Evolutionary conservation across 2,888 invertebrate genomes (phyloP).

Genomic region (Brachyptera putata): DNA sequence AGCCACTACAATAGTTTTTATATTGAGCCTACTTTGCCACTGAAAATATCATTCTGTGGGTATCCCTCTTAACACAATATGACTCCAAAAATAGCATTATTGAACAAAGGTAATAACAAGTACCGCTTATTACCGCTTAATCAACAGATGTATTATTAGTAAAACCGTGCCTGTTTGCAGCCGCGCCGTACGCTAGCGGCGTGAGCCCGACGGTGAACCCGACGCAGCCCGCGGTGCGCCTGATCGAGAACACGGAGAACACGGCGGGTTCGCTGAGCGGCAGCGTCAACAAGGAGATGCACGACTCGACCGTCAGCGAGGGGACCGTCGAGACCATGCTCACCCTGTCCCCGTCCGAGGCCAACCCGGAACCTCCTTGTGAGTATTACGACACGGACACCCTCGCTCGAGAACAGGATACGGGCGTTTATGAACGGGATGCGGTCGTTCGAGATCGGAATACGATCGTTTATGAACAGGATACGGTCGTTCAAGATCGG

Average conservation of each 20-base stretch:
- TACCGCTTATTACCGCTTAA: too few relatives aligned
- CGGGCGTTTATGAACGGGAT: too few relatives aligned
- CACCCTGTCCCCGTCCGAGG: slow-evolving; percentile 55
- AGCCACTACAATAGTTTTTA: too few relatives aligned
- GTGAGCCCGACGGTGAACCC: slow-evolving; percentile 52
- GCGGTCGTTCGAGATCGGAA: too few relatives aligned
- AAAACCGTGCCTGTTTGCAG: slow-evolving; percentile 37
- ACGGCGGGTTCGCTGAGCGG: slow-evolving; percentile 17
- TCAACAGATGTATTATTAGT: neutral
- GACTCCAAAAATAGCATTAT: too few relatives aligned
- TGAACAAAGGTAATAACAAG: too few relatives aligned
- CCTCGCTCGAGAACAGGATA: too few relatives aligned
- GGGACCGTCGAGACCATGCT: slow-evolving; percentile 59
- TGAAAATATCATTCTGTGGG: too few relatives aligned
- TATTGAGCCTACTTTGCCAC: too few relatives aligned
- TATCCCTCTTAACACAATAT: too few relatives aligned
- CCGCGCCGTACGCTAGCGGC: slow-evolving; percentile 45
- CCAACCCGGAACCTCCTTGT: slow-evolving; percentile 44
- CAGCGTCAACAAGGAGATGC: slow-evolving; percentile 19
- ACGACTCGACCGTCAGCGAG: slow-evolving; percentile 39
- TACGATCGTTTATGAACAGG: too few relatives aligned
- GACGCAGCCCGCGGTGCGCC: slow-evolving; percentile 32
- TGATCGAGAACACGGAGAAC: neutral
- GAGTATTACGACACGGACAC: slow-evolving; percentile 35
- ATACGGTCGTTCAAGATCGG: too few relatives aligned